Evolutionary conservation across 2,113 vertebrate genomes (phyloP), one percentile per base, ranked within the genome.

Genomic region (Rhynchopsitta pachyrhyncha): DNA sequence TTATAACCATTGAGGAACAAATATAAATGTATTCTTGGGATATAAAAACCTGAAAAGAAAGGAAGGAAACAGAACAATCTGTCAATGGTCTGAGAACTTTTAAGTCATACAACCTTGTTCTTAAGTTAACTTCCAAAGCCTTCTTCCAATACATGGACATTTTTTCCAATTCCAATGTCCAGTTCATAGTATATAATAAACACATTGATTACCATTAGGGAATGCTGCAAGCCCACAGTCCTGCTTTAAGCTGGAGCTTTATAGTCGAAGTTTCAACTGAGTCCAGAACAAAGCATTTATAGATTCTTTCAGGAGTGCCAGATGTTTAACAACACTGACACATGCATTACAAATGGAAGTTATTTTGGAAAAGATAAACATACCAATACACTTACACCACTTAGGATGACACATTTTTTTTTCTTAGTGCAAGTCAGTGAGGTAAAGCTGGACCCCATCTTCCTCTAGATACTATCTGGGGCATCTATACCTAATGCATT

Each of bases 401-500:
- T 93, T 78, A 41, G 9, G 62, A 87, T 53, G 31, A n/a, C 4
- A 22, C 2, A 3, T 9, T 71, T 84, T 67, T 37, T 84, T 68
- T 86, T 69, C 8, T 70, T 20, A 35, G 8, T 47, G 29, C 47
- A 80, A 17, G 17, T 87, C 10, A 6, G 7, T 7, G 27, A 5
- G 9, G 1, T 64, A 14, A 29, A 49, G 17, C 18, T 74, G 16
- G 22, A 7, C 19, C 37, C 28, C 3, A 4, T 13, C 33, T 69
- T 47, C 24, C 47, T 79, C 27, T 69, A 70, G 28, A 4, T 62
- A 37, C 24, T 7, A 2, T 66, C 19, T 86, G 13, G 28, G 7
- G 12, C 20, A 5, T 6, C 0, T 2, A 33, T 19, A 41, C 10
- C 6, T n/a, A 50, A 35, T 8, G 3, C 9, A 3, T 8, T 79